Evolutionary conservation across 35 echinoderm and acorn worm genomes (phyloP), one percentile per base, ranked within the genome.

Genomic region (Strongylocentrotus purpuratus): DNA sequence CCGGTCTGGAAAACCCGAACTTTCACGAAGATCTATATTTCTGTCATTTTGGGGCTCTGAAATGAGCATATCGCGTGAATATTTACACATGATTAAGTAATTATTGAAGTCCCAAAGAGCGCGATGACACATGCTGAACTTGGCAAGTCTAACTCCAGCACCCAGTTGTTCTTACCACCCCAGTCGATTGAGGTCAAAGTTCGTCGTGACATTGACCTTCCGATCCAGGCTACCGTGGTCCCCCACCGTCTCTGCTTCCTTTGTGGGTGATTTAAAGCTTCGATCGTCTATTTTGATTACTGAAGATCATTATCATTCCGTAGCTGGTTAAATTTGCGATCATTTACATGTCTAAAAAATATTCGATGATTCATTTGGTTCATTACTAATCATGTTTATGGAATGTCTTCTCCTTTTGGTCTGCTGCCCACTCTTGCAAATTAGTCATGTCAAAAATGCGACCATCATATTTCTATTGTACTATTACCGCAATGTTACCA

Each of bases 41-140:
- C 65, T 78, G 65, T 78, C 65, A 78, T 78, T 78, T 78, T 46
- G 32, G 32, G 6, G 31, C 13, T 33, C 32, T 20, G 65, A 20
- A 89, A 89, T 89, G 45, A 18, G 87, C 32, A 89, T 45, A 89
- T 89, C 45, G 87, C 87, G 87, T 89, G 87, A 89, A 89, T 89
- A 89, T 89, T 89, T 89, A 89, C 87, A 89, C 87, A 89, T 89
- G 87, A 89, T 89, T 89, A 45, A 89, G 33, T 89, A 33, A 89
- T 89, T 89, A 89, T 46, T 33, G 33, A 45, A 89, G 14, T 89
- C 87, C 87, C 87, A 17, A 46, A 18, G 32, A 33, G 87, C 32
- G 9, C 32, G 45, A 46, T 45, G 87, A 46, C 87, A 89, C 33
- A 89, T 17, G 20, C 13, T 89, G 87, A 89, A 89, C 87, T 46